Percentiles rank a stretch among this genome's conserved stretches.
These are phyloP conservation scores for Crossaster papposus DNA, from an alignment of 53 echinoderm and acorn worm genomes.

Conservation along the genomic window DNA sequence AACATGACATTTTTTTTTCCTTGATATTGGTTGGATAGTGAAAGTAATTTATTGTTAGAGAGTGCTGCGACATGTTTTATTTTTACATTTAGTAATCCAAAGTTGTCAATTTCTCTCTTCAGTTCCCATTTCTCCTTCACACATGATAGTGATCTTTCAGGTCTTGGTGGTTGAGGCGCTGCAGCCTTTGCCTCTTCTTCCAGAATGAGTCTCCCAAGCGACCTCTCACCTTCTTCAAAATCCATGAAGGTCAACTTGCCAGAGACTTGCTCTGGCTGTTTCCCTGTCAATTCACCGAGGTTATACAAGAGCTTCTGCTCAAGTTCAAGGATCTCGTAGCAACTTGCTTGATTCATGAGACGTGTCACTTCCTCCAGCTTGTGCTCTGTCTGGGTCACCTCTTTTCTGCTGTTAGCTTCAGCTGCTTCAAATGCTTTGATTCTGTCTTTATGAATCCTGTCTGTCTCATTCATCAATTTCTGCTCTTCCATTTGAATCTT, in stretches of 20 bases:
- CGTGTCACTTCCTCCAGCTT: slow-evolving; percentile 15
- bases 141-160: neutral
- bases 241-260: neutral
- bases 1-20: neutral
- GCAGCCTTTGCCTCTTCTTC: neutral
- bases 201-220: slow-evolving; percentile 9
- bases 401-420: neutral
- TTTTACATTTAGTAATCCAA: neutral
- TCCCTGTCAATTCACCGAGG: neutral
- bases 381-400: neutral
- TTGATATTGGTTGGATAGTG: neutral
- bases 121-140: neutral
- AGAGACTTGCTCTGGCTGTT: neutral
- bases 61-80: neutral
- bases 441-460: slow-evolving; percentile 7
- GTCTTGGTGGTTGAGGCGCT: neutral
- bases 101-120: neutral
- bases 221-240: neutral
- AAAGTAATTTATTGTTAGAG: neutral
- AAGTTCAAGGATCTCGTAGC: neutral
- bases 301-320: neutral
- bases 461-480: neutral
- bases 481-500: neutral
- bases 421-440: neutral
- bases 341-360: neutral